Evolutionary conservation across 2,113 vertebrate species (phyloP).

Genomic region (Petroica traversi): DNA sequence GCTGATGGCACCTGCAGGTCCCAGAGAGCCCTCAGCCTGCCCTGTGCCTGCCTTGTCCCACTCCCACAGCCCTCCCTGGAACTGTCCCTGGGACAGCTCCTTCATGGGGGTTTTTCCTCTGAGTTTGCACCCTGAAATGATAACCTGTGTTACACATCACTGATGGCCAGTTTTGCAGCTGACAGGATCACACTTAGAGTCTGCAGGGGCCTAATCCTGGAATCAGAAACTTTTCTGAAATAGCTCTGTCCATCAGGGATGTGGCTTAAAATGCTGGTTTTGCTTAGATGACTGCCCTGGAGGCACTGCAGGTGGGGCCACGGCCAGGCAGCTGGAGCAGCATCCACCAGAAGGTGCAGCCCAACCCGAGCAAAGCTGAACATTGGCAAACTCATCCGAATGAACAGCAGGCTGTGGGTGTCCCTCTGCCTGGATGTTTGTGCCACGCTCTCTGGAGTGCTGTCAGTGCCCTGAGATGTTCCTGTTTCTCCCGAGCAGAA

Average conservation of each 20-base stretch:
- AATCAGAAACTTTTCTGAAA: neutral
- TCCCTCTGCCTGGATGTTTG: neutral
- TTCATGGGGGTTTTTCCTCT: neutral
- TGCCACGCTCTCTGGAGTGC: neutral
- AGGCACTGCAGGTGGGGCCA: neutral
- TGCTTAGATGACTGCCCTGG: neutral
- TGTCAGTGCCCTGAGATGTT: neutral
- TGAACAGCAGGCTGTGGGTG: neutral
- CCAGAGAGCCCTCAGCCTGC: neutral
- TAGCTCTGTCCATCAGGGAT: neutral
- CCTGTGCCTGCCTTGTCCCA: neutral
- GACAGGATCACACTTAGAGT: accelerated
- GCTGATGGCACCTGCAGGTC: neutral
- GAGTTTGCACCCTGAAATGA: neutral
- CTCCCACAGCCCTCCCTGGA: neutral
- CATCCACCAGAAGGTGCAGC: neutral
- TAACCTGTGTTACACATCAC: accelerated
- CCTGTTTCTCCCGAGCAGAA: neutral
- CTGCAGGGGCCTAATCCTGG: neutral
- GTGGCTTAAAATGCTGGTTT: neutral
- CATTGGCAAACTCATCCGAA: accelerated
- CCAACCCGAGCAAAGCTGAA: neutral
- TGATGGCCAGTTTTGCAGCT: neutral
- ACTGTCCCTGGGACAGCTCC: neutral
- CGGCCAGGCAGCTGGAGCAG: neutral